Evolutionary conservation across 2,113 vertebrate species (phyloP).

Genomic region (Erythrolamprus reginae): DNA sequence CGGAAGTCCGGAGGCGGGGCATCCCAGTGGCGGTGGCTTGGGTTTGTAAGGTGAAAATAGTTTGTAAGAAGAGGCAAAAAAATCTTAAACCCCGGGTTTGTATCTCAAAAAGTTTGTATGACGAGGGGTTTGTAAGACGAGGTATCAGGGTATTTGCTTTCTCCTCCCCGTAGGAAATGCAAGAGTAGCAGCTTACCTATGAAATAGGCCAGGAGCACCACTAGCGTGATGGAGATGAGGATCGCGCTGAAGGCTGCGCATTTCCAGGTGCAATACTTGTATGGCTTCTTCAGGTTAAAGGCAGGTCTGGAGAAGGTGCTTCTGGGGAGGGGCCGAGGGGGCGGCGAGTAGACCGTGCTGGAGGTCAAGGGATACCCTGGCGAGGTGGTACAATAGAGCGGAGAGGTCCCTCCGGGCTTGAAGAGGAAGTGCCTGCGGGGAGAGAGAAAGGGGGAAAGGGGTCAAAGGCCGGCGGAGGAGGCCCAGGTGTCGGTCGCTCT

Average conservation of each 20-base stretch:
- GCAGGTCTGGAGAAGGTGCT: constrained; percentile 92
- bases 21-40: no score
- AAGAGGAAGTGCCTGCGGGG: constrained; percentile 94
- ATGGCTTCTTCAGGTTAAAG: constrained; percentile 97
- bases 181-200: constrained; percentile 82
- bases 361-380: constrained; percentile 97
- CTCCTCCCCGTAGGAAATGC: neutral
- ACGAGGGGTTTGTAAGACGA: no score
- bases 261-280: constrained; percentile 98
- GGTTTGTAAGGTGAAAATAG: no score
- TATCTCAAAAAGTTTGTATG: no score
- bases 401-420: constrained; percentile 96
- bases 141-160: no score
- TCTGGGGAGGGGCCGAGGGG: constrained; percentile 91
- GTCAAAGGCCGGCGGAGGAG: constrained; percentile 31
- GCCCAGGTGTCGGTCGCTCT: no score
- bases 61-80: no score
- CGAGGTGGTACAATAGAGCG: constrained; percentile 94
- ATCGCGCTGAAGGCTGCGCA: constrained; percentile 95
- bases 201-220: constrained; percentile 94
- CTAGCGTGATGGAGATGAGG: constrained; percentile 87
- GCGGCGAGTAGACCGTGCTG: constrained; percentile 98
- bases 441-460: constrained; percentile 49
- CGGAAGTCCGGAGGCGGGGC: no score
- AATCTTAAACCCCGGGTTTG: no score